phyloP scores from a whole-genome alignment of 2,888 invertebrate species.

The Ditula angustiorana region DNA sequence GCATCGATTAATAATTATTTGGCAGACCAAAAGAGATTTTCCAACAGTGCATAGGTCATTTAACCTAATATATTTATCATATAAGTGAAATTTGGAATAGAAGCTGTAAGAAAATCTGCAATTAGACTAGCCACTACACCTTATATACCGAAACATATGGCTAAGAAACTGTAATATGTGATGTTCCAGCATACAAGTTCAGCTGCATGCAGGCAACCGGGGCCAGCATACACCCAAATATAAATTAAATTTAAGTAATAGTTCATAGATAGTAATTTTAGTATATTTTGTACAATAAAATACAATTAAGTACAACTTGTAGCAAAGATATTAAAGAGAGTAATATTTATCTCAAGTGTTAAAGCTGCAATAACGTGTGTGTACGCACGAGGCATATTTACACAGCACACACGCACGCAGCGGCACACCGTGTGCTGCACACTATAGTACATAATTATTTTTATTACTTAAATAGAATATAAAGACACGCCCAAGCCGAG shows the following conservation, averaged over 20 bases:
- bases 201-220: conserved; percentile 83
- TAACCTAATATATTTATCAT: conserved; percentile 75
- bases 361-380: conserved; percentile 85
- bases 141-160: conserved; percentile 84
- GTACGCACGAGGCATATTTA: conserved; percentile 85
- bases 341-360: conserved; percentile 85
- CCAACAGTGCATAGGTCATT: conserved; percentile 84
- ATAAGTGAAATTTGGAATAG: conserved; percentile 83
- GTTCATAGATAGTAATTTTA: conserved; percentile 85
- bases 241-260: conserved; percentile 81
- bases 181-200: conserved; percentile 84
- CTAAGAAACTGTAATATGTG: conserved; percentile 80
- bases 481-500: conserved; percentile 84
- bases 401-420: conserved; percentile 84
- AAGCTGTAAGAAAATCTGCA: conserved; percentile 86
- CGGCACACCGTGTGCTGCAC: conserved; percentile 82
- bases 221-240: conserved; percentile 84
- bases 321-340: conserved; percentile 88
- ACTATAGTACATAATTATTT: conserved; percentile 83
- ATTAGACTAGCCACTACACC: conserved; percentile 84
- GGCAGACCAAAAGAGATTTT: conserved; percentile 86
- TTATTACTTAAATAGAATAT: conserved; percentile 83
- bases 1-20: conserved; percentile 82
- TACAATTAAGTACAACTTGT: conserved; percentile 89
- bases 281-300: conserved; percentile 90